Percentiles rank a stretch among this genome's conserved stretches.
These are phyloP conservation scores for Spinibarbus caldwelli DNA, from an alignment of 2,797 vertebrate species.

Conservation along the genomic window DNA sequence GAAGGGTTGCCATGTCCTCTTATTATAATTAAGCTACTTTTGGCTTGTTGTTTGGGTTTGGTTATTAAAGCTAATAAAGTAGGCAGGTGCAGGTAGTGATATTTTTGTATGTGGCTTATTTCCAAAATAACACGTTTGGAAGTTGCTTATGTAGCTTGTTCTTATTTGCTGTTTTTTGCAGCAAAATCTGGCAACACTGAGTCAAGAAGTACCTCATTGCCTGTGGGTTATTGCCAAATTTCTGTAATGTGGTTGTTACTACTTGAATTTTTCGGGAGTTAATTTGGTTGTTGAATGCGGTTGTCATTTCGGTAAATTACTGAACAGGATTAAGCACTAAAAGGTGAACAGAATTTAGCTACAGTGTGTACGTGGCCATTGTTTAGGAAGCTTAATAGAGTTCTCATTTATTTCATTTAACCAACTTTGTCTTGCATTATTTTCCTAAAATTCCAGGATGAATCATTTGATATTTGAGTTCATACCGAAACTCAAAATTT, in stretches of 20 bases:
- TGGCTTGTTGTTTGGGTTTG: not conserved
- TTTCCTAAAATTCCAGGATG: not conserved
- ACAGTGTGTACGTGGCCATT: too few relatives aligned
- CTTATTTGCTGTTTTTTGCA: not conserved
- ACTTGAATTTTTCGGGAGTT: not conserved
- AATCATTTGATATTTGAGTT: not conserved
- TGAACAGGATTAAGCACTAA: too few relatives aligned
- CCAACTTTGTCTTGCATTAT: not conserved
- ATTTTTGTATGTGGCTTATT: not conserved
- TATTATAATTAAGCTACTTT: not conserved
- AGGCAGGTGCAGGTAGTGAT: not conserved
- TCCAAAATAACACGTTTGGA: too few relatives aligned
- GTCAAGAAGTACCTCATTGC: not conserved
- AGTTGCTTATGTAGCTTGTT: not conserved
- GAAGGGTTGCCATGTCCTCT: not conserved
- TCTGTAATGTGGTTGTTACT: not conserved
- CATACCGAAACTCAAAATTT: not conserved
- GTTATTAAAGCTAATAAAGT: not conserved
- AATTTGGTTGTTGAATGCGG: not conserved
- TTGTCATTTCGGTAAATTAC: too few relatives aligned
- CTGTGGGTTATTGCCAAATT: not conserved
- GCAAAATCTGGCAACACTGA: not conserved
- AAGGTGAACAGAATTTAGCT: too few relatives aligned
- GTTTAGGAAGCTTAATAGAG: not conserved
- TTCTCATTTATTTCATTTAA: not conserved